Percentiles rank a stretch among this genome's conserved stretches.
phyloP scores from a whole-genome alignment of 2,113 vertebrate genomes.

The Chionis minor region DNA sequence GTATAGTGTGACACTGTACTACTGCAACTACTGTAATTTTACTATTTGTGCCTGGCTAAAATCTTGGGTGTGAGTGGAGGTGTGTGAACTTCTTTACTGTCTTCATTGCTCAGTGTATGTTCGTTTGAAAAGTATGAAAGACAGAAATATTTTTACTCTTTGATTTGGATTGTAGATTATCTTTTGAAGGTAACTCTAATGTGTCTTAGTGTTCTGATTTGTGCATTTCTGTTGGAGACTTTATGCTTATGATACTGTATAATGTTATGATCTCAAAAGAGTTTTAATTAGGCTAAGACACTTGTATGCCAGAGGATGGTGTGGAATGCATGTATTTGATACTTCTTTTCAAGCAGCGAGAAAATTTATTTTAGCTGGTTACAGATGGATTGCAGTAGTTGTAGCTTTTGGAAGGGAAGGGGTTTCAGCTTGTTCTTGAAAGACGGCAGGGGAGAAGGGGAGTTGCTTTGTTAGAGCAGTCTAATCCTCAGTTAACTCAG shows the following conservation, averaged over 20 bases:
- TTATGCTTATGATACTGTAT: neutral
- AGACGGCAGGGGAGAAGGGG: neutral
- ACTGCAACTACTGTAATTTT: neutral
- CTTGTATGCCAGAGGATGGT: neutral
- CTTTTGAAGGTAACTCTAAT: neutral
- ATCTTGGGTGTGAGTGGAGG: neutral
- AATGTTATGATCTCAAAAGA: neutral
- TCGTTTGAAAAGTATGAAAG: neutral
- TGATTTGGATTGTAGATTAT: neutral
- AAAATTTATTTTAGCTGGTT: neutral
- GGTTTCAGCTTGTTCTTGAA: neutral
- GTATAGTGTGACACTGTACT: neutral
- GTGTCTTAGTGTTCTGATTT: neutral
- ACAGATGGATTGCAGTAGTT: neutral
- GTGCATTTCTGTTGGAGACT: neutral
- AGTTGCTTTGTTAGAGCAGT: neutral
- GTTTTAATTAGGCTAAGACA: neutral
- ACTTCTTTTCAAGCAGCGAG: neutral
- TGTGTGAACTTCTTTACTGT: neutral
- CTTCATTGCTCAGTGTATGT: neutral
- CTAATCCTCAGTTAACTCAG: neutral
- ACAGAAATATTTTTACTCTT: neutral
- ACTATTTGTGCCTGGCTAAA: neutral
- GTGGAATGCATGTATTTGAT: neutral
- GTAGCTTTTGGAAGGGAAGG: neutral